These are phyloP conservation scores for Limenitis camilla DNA, from an alignment of 2,888 invertebrate genomes.

Conservation along the genomic window DNA sequence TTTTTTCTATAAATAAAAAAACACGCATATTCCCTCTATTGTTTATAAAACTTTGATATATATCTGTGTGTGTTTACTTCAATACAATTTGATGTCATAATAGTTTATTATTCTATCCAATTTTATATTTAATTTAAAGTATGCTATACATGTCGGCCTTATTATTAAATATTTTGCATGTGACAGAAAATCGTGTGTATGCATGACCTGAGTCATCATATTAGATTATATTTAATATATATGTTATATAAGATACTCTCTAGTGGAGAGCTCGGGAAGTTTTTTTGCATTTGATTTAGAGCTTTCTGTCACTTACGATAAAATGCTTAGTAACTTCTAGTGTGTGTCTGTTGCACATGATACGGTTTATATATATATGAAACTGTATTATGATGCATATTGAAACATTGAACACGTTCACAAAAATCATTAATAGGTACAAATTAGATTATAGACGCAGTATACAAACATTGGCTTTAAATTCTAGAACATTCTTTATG, in stretches of 20 bases:
- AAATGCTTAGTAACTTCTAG: conserved; percentile 26
- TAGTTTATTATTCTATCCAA: conserved; percentile 3
- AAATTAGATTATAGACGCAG: conserved; percentile 4
- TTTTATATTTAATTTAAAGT: conserved; percentile 9
- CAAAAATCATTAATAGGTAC: neutral
- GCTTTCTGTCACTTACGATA: conserved; percentile 60
- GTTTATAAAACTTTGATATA: too few relatives aligned
- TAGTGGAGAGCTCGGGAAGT: conserved; percentile 74
- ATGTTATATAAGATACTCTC: conserved; percentile 54
- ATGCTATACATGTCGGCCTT: conserved; percentile 6
- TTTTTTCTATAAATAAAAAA: too few relatives aligned
- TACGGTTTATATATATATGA: conserved; percentile 19
- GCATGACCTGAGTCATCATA: conserved; percentile 58
- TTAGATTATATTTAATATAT: conserved; percentile 32
- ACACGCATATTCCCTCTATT: too few relatives aligned
- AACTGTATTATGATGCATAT: neutral
- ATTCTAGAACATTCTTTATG: too few relatives aligned
- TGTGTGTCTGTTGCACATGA: conserved; percentile 39
- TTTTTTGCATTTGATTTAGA: conserved; percentile 39
- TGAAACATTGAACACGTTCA: neutral
- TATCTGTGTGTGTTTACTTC: conserved; percentile 10
- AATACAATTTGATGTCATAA: conserved; percentile 6
- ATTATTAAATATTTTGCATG: conserved; percentile 44
- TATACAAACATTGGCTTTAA: neutral
- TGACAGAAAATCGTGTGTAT: conserved; percentile 59